Evolutionary conservation across 2,888 invertebrate species (phyloP).

Genomic region (Melanotus villosus): DNA sequence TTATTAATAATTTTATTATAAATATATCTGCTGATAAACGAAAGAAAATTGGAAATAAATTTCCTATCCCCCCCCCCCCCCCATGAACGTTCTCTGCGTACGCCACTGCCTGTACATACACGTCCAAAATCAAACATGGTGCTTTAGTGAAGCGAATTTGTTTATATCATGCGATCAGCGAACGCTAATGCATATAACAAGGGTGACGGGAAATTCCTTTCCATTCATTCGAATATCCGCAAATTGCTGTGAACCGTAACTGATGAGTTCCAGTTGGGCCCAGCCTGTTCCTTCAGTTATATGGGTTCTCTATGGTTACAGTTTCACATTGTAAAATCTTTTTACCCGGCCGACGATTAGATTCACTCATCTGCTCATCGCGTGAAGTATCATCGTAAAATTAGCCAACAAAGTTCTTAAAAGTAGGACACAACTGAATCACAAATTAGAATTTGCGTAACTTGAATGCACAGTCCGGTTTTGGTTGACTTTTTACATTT

Average conservation of each 20-base stretch:
- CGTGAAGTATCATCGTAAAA: slow-evolving; percentile 2
- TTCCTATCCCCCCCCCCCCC: too few species aligned
- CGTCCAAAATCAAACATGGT: slow-evolving; percentile 2
- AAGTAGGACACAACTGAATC: slow-evolving; percentile 13
- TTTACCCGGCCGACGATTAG: background rate
- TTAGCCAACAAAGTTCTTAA: background rate
- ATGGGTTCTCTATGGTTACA: background rate
- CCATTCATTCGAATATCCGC: slow-evolving; percentile 47
- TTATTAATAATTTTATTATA: too few species aligned
- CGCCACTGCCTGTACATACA: too few species aligned
- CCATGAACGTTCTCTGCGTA: too few species aligned
- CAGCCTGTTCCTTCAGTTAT: background rate
- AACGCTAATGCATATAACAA: slow-evolving; percentile 20
- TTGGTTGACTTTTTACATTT: slow-evolving; percentile 12
- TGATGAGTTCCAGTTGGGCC: background rate
- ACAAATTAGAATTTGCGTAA: slow-evolving; percentile 21
- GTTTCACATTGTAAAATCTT: background rate
- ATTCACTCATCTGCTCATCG: slow-evolving; percentile 5
- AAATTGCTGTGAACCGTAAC: slow-evolving; percentile 43
- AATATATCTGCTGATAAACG: too few species aligned
- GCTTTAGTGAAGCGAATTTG: background rate
- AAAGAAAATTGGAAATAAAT: too few species aligned
- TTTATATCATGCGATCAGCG: slow-evolving; percentile 11
- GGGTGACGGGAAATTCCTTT: slow-evolving; percentile 44
- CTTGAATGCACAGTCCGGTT: slow-evolving; percentile 13